phyloP scores from a whole-genome alignment of 2,113 vertebrate species.

The Polyodon spathula region DNA sequence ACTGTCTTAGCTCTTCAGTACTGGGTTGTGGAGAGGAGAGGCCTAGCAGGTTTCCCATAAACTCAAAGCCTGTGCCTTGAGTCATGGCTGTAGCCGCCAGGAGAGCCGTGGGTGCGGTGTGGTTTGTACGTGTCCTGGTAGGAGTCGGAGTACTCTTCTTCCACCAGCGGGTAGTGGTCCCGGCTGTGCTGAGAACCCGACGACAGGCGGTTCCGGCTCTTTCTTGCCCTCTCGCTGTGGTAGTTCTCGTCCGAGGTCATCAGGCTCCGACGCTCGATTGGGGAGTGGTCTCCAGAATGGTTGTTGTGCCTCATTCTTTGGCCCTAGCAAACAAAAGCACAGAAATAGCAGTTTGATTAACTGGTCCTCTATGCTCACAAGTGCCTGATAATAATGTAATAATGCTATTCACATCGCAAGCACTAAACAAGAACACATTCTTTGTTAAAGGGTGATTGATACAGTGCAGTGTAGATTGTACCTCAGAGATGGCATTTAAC shows the following conservation, averaged over 20 bases:
- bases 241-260: conserved; percentile 83
- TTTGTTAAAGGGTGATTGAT: too few species aligned
- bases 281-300: conserved; percentile 72
- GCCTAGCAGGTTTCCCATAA: conserved; percentile 15
- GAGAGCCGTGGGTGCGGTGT: conserved; percentile 78
- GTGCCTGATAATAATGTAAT: too few species aligned
- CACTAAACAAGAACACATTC: too few species aligned
- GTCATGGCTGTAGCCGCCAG: conserved; percentile 82
- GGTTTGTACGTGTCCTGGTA: conserved; percentile 93
- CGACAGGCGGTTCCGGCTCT: conserved; percentile 83
- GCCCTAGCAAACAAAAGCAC: conserved; percentile 57
- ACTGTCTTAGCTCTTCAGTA: conserved; percentile 18
- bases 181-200: conserved; percentile 86
- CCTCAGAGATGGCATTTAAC: background rate
- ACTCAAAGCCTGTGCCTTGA: conserved; percentile 82
- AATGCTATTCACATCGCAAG: too few species aligned
- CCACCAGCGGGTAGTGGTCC: conserved; percentile 85
- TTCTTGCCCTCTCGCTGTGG: conserved; percentile 79
- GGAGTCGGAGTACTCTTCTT: conserved; percentile 95
- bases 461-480: background rate
- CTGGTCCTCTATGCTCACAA: too few species aligned
- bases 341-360: background rate
- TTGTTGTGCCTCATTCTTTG: conserved; percentile 81
- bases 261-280: conserved; percentile 72
- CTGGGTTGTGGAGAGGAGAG: conserved; percentile 20